Percentiles rank a stretch among this genome's conserved stretches.
phyloP scores from a whole-genome alignment of 2,888 invertebrate species.

The Caenorhabditis japonica region DNA sequence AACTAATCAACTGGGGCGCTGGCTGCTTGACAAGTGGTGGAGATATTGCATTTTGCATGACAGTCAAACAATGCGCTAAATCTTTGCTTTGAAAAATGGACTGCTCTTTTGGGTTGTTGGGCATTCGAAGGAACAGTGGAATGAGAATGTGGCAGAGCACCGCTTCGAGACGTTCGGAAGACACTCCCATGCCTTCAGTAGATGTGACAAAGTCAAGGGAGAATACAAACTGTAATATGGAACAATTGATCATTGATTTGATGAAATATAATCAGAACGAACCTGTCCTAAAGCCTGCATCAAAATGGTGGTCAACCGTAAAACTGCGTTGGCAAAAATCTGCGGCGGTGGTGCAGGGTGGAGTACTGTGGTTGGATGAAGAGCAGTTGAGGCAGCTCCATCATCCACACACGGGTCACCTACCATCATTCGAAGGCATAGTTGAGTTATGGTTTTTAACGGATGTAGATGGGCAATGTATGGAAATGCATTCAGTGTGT shows the following conservation, averaged over 20 bases:
- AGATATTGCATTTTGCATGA: slow-evolving; percentile 85
- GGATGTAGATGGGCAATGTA: slow-evolving; percentile 95
- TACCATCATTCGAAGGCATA: slow-evolving; percentile 74
- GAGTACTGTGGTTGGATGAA: slow-evolving; percentile 75
- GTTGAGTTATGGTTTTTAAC: slow-evolving; percentile 82
- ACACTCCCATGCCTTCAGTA: slow-evolving; percentile 86
- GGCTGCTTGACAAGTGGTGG: slow-evolving; percentile 77
- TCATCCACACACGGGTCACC: slow-evolving; percentile 76
- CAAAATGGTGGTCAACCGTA: slow-evolving; percentile 92
- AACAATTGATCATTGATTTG: background rate
- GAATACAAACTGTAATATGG: slow-evolving; percentile 77
- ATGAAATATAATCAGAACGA: background rate
- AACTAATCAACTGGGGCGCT: slow-evolving; percentile 71
- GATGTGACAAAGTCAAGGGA: slow-evolving; percentile 92
- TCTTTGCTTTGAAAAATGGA: slow-evolving; percentile 90
- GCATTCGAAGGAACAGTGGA: slow-evolving; percentile 93
- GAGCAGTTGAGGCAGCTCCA: slow-evolving; percentile 51
- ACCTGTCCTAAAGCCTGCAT: slow-evolving; percentile 91
- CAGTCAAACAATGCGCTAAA: slow-evolving; percentile 89
- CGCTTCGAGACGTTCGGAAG: slow-evolving; percentile 92
- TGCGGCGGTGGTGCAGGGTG: slow-evolving; percentile 84
- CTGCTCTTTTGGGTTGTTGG: slow-evolving; percentile 89
- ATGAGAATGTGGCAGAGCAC: slow-evolving; percentile 95
- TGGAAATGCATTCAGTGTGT: slow-evolving; percentile 91
- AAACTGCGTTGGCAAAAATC: slow-evolving; percentile 95